phyloP scores from a whole-genome alignment of 2,888 invertebrate genomes.

The Piscicola geometra region DNA sequence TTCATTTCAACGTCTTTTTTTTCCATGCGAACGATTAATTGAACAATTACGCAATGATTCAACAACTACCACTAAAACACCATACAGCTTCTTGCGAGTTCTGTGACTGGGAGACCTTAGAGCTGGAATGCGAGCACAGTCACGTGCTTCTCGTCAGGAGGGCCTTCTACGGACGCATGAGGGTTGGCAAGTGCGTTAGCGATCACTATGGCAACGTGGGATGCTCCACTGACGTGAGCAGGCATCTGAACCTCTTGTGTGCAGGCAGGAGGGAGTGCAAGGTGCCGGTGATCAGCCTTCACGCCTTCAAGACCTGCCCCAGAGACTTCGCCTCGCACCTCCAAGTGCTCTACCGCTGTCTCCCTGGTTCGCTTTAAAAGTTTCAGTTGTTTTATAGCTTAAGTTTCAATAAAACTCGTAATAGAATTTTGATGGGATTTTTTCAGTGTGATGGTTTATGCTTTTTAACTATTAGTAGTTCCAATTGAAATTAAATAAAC shows the following conservation, averaged over 20 bases:
- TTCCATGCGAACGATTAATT: no score
- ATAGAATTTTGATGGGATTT: no score
- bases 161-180: constrained; percentile 35
- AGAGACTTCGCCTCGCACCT: constrained; percentile 39
- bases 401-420: no score
- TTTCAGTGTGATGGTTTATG: no score
- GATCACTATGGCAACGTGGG: constrained; percentile 36
- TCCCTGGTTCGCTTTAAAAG: constrained; percentile 38
- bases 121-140: background rate
- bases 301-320: constrained; percentile 39
- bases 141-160: constrained; percentile 28
- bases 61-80: background rate
- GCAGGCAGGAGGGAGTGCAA: constrained; percentile 35
- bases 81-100: constrained; percentile 15
- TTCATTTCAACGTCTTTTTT: no score
- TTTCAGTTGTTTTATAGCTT: no score
- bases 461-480: no score
- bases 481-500: no score
- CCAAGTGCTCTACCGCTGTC: constrained; percentile 38
- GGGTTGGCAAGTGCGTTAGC: constrained; percentile 35
- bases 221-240: constrained; percentile 37
- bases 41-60: no score
- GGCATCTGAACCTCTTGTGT: constrained; percentile 30
- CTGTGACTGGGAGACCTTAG: constrained; percentile 34
- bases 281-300: constrained; percentile 40